A percentile compares a stretch with the other conserved stretches of the same genome.
phyloP scores from a whole-genome alignment of 2,888 invertebrate genomes.

The Blomia tropicalis region DNA sequence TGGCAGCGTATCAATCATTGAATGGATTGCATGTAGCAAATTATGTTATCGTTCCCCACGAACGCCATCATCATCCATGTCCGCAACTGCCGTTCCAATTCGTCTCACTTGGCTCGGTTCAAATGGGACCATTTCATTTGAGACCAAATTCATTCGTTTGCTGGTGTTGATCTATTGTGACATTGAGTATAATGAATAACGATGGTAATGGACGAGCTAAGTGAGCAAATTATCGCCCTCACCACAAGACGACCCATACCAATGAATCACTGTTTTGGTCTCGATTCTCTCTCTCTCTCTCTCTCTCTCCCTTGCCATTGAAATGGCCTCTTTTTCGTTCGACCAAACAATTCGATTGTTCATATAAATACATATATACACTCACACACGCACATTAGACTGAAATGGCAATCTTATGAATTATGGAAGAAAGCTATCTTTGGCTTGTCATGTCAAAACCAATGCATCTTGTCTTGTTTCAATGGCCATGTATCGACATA shows the following conservation, averaged over 20 bases:
- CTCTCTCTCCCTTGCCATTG: neutral
- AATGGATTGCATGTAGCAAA: constrained; percentile 11
- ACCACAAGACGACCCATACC: neutral
- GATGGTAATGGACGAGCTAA: constrained; percentile 13
- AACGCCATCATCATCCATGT: neutral
- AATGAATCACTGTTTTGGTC: neutral
- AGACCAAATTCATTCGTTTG: neutral
- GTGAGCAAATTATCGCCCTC: constrained; percentile 4
- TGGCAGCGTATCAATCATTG: constrained; percentile 1
- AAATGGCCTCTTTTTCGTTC: too few species aligned
- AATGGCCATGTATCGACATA: neutral
- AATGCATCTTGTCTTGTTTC: neutral
- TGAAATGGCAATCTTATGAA: constrained; percentile 1
- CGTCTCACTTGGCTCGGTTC: neutral
- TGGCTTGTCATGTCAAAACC: neutral
- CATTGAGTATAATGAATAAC: constrained; percentile 1
- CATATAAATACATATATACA: too few species aligned
- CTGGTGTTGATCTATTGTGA: neutral
- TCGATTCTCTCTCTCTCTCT: neutral
- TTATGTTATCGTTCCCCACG: constrained; percentile 5
- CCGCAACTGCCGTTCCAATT: neutral
- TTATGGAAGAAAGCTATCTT: neutral
- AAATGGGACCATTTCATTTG: too few species aligned
- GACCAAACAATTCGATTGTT: too few species aligned
- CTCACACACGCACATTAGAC: too few species aligned